These are phyloP conservation scores for Leucophenga varia DNA, from an alignment of 1,140 invertebrate genomes.

Conservation along the genomic window DNA sequence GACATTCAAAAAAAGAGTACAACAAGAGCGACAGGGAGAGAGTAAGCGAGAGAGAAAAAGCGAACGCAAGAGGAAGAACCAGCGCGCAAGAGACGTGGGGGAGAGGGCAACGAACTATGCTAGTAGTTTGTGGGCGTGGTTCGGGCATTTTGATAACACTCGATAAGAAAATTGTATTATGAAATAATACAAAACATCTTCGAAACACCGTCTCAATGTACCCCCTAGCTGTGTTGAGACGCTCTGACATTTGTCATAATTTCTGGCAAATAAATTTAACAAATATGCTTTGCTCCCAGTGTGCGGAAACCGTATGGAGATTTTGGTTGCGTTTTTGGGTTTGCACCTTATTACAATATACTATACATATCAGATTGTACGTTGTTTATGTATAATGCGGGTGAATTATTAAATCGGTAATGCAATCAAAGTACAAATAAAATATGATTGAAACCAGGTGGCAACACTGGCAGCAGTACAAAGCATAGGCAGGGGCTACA, in stretches of 20 bases:
- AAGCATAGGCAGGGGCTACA: background rate
- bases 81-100: too few relatives aligned
- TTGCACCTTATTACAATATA: too few relatives aligned
- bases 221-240: too few relatives aligned
- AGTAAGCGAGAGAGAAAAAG: constrained; percentile 9
- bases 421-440: too few relatives aligned
- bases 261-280: constrained; percentile 3
- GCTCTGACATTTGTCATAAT: constrained; percentile 10
- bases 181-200: too few relatives aligned
- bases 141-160: constrained; percentile 3
- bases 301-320: background rate
- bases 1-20: constrained; percentile 1
- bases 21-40: constrained; percentile 5
- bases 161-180: too few relatives aligned
- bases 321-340: background rate
- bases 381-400: too few relatives aligned
- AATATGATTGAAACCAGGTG: constrained; percentile 4
- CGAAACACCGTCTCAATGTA: too few relatives aligned
- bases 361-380: too few relatives aligned
- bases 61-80: constrained; percentile 13
- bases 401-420: too few relatives aligned
- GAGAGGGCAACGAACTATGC: too few relatives aligned
- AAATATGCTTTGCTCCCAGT: constrained; percentile 1
- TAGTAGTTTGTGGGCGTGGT: too few relatives aligned
- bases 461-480: constrained; percentile 7